These are phyloP conservation scores for Aulostomus chinensis DNA, from an alignment of 2,797 vertebrate species.

Conservation along the genomic window DNA sequence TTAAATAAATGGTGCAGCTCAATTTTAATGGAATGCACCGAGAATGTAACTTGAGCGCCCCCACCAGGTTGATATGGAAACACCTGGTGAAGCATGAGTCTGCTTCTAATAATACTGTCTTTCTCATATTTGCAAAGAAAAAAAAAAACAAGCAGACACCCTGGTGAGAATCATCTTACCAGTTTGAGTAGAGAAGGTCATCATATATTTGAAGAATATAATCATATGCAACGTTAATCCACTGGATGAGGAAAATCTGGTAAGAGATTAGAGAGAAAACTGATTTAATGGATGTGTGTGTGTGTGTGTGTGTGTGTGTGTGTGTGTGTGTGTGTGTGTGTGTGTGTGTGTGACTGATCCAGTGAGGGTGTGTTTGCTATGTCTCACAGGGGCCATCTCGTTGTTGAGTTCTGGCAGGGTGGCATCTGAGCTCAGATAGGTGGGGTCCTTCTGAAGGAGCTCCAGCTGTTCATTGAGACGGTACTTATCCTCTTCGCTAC, in stretches of 20 bases:
- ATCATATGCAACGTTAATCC: conserved; percentile 84
- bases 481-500: conserved; percentile 88
- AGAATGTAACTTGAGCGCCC: no score
- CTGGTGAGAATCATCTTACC: conserved; percentile 73
- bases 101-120: background rate
- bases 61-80: no score
- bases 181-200: conserved; percentile 90
- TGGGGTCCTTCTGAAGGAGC: conserved; percentile 87
- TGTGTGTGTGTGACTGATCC: no score
- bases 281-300: background rate
- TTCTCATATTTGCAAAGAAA: no score
- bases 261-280: background rate
- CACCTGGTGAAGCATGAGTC: conserved; percentile 21
- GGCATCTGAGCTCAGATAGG: conserved; percentile 84
- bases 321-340: no score
- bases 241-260: conserved; percentile 90
- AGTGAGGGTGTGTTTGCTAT: no score
- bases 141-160: background rate
- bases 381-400: conserved; percentile 90
- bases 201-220: conserved; percentile 87
- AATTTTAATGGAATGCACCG: no score
- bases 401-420: conserved; percentile 89
- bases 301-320: no score
- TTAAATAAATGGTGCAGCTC: no score
- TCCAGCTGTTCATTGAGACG: conserved; percentile 88